Base-by-base conservation (phyloP, 2,113 vertebrate genomes). In the Labeo catla region DNA sequence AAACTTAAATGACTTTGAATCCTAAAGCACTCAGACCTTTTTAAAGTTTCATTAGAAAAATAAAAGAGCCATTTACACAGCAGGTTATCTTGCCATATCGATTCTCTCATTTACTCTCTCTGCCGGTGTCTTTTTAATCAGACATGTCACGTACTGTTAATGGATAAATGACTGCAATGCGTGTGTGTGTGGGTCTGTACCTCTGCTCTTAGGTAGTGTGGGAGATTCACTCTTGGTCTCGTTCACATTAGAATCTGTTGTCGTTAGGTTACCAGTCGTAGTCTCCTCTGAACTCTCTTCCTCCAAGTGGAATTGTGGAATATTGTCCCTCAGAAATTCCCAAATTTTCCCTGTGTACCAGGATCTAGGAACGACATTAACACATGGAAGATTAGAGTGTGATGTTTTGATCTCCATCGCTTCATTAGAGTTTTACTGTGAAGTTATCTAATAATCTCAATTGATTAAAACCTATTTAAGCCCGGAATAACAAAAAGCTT, bases 251-350 rank as follows among this genome's bases (percentile, higher is more conserved):
- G 57, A 84, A 61, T 94, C 93, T 84, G 90, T 93, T 21, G 47
- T 57, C 50, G 77, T 91, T 65, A 6, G 10, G 16, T 94, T 91
- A 65, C 87, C 9, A 9, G 78, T 57, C 79, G 76, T 36, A 47
- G 15, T 39, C 10, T 63, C 81, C 90, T 93, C 95, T 49, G 87
- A 81, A 85, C 39, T 83, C 4, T 94, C 91, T 36, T 94, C 90
- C 28, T 90, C 83, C 63, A 94, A 88, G 78, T 93, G 95, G 91
- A 97, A 98, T 85, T 93, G 92, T 13, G 97, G 96, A 81, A 98
- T 87, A 88, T 82, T 85, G 8, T 93, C 91, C 91, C 92, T 96
- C 87, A 99, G 91, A 88, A 97, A 94, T 68, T 93, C 86, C 98
- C 98, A 99, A 8, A 95, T 89, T 92, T 95, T 93, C 78, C 92